Percentiles rank a stretch among this genome's conserved stretches.
Evolutionary conservation across 2,888 invertebrate genomes (phyloP).

Genomic region (Diploptera punctata): DNA sequence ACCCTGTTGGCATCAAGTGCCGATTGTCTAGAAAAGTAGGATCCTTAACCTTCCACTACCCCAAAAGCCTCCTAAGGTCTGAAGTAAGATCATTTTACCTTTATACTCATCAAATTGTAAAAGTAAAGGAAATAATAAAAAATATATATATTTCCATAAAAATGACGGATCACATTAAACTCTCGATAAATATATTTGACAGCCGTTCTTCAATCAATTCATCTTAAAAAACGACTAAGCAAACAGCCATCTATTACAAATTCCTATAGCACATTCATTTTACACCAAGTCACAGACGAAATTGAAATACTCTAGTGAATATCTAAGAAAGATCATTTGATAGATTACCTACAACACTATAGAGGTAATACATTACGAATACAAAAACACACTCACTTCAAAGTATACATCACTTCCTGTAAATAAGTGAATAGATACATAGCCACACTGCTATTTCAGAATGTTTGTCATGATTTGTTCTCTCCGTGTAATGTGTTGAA

Average conservation of each 20-base stretch:
- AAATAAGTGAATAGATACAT: not conserved
- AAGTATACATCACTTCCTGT: not conserved
- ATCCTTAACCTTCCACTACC: too few species aligned
- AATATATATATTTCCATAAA: too few species aligned
- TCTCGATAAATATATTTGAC: too few species aligned
- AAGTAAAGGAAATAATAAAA: too few species aligned
- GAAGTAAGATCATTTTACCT: too few species aligned
- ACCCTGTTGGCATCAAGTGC: too few species aligned
- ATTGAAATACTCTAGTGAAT: not conserved
- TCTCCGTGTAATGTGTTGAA: not conserved
- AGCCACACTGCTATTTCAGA: not conserved
- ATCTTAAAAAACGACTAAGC: too few species aligned
- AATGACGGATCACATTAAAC: too few species aligned
- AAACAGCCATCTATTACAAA: not conserved
- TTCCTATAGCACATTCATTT: not conserved
- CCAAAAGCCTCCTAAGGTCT: too few species aligned
- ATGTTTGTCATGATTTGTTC: conserved; percentile 11
- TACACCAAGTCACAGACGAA: conserved; percentile 11
- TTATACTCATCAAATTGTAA: too few species aligned
- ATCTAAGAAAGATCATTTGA: conserved; percentile 1
- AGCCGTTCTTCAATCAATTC: too few species aligned
- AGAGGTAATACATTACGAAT: not conserved
- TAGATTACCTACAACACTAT: conserved; percentile 1
- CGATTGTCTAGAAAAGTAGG: too few species aligned
- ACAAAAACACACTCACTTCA: not conserved